Conservation (phyloP, 2,888 invertebrate genomes). For the Drosophila lacicola region DNA sequence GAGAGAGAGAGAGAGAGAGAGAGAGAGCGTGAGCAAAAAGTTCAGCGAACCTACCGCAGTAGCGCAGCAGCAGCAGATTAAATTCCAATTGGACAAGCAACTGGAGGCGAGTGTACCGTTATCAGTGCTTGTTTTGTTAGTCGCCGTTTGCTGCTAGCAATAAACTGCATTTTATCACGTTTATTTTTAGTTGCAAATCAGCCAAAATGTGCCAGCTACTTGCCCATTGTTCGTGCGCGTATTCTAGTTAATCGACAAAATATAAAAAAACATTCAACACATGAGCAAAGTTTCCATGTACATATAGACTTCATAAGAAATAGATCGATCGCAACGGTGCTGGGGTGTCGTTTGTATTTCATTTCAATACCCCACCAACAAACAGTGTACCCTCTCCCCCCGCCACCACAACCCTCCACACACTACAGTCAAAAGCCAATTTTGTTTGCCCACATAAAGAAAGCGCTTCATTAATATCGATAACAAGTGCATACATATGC, state of each 20-base stretch:
- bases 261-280: background rate
- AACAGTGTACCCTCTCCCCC: background rate
- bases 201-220: conserved; percentile 29
- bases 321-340: conserved; percentile 24
- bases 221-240: conserved; percentile 32
- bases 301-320: conserved; percentile 12
- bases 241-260: conserved; percentile 14
- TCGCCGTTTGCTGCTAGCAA: conserved; percentile 14
- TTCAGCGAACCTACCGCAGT: conserved; percentile 67
- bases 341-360: background rate
- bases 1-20: conserved; percentile 1
- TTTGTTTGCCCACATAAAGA: conserved; percentile 47
- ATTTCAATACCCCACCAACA: conserved; percentile 9
- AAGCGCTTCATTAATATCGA: conserved; percentile 53
- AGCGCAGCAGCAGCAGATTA: conserved; percentile 46
- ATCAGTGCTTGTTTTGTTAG: conserved; percentile 31
- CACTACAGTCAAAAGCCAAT: background rate
- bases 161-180: conserved; percentile 78
- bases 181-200: conserved; percentile 76
- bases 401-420: background rate
- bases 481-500: conserved; percentile 46
- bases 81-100: conserved; percentile 61
- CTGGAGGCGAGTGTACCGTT: conserved; percentile 38
- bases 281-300: conserved; percentile 3
- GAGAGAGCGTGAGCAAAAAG: conserved; percentile 33